Evolutionary conservation across 2,888 invertebrate species (phyloP).

Genomic region (Aphidius colemani): DNA sequence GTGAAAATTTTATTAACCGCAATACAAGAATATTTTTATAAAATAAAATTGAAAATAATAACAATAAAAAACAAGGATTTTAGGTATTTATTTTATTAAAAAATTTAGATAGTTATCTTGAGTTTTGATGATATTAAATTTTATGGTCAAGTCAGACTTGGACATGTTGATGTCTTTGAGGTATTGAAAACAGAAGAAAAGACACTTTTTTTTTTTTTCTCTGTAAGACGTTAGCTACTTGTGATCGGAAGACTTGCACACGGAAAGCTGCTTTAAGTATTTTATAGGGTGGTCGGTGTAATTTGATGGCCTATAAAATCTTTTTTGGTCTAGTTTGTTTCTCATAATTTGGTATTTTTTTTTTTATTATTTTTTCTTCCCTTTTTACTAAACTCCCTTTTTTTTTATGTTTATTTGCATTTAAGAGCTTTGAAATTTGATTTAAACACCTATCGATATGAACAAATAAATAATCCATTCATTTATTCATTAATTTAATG

Average conservation of each 20-base stretch:
- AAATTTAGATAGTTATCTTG: background rate
- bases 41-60: too few relatives aligned
- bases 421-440: background rate
- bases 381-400: background rate
- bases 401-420: too few relatives aligned
- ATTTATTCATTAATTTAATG: slow-evolving; percentile 1
- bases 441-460: slow-evolving; percentile 1
- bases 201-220: background rate
- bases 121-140: background rate
- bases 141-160: background rate
- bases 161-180: background rate
- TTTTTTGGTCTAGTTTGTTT: slow-evolving; percentile 56
- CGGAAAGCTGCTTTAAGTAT: slow-evolving; percentile 57
- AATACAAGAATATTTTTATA: too few relatives aligned
- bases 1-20: too few relatives aligned
- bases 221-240: slow-evolving; percentile 48
- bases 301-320: slow-evolving; percentile 61
- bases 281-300: slow-evolving; percentile 60
- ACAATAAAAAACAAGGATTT: background rate
- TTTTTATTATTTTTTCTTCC: slow-evolving; percentile 16
- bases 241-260: slow-evolving; percentile 49
- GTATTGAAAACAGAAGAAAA: background rate
- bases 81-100: background rate
- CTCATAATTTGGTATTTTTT: slow-evolving; percentile 25
- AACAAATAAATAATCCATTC: background rate